Evolutionary conservation across 2,797 vertebrate genomes (phyloP), one percentile per base, ranked within the genome.

Genomic region (Pangasius larnaudii): DNA sequence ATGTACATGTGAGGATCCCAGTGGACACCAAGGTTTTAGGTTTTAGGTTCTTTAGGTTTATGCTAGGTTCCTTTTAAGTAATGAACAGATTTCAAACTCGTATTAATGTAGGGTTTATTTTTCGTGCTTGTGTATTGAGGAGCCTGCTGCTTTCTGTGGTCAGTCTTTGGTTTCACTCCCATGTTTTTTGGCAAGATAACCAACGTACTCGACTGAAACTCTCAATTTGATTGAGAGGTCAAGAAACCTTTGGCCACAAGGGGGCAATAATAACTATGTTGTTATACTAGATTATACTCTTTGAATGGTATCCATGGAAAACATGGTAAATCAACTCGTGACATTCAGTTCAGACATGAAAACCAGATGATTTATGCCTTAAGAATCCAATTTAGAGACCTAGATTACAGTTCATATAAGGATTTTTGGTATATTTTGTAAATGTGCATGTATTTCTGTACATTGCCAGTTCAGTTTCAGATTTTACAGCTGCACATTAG

Each of bases 241-340:
- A 80, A 22, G 36, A 84, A 79, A 83, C 51, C 72, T 84, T 74
- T 89, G 77, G 67, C 83, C 88, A 89, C 78, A 61, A 86, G 88
- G 71, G 88, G 88, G 88, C 77, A 89, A 83, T 84, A 90, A 88
- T 67, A 86, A 77, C 84, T 67, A 42, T 82, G 58, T 65, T 85
- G 83, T 85, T 53, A 61, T 51, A 89, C 61, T 33, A 84, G 63
- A 84, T 84, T 79, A 69, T 58, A 84, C 80, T 59, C 81, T 87
- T 85, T 13, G 16, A 49, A 53, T 33, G 42, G 30, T 46, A 69
- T 65, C 22, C 80, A 84, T 75, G 63, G 61, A 71, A 86, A 86
- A 39, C 39, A 14, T 59, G 19, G 65, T 49, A 22, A 86, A 86
- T 69, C 16, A 4, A 61, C 67, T 78, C 46, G 22, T 63, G 18